Conservation (phyloP, 2,888 invertebrate genomes). For the Stenotaenia linearis region DNA sequence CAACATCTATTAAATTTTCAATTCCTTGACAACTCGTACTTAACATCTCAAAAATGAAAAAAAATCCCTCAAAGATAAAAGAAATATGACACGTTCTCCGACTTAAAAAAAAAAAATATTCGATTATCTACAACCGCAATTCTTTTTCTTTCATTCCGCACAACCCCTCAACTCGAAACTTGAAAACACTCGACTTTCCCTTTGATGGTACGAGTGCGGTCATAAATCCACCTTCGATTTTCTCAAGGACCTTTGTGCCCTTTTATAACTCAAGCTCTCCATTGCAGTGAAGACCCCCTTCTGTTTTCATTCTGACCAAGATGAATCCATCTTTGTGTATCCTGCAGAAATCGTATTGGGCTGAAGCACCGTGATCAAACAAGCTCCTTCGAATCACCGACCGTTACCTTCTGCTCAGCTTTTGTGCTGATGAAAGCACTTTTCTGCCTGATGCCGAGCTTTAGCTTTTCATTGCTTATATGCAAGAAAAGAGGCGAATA, state of each 20-base stretch:
- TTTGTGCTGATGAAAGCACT: conserved; percentile 19
- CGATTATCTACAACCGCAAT: background rate
- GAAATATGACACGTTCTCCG: background rate
- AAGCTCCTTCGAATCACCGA: background rate
- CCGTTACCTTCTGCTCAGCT: background rate
- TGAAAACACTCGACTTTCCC: background rate
- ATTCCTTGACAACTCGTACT: background rate
- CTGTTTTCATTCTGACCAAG: conserved; percentile 10
- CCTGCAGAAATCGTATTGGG: background rate
- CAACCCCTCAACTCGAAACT: background rate
- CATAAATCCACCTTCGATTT: conserved; percentile 11
- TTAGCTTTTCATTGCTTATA: conserved; percentile 9
- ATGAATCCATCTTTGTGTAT: conserved; percentile 10
- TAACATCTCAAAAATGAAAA: background rate
- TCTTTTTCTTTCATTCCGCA: background rate
- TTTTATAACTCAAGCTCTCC: conserved; percentile 12
- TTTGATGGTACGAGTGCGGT: background rate
- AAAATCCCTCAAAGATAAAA: background rate
- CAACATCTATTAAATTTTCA: background rate
- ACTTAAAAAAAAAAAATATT: background rate
- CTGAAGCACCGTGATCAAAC: conserved; percentile 3
- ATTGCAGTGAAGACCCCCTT: background rate
- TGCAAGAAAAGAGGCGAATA: background rate
- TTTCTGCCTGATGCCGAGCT: background rate
- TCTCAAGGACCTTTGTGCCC: conserved; percentile 19